Conservation (phyloP, 2,113 vertebrate species). For the Pollachius pollachius region DNA sequence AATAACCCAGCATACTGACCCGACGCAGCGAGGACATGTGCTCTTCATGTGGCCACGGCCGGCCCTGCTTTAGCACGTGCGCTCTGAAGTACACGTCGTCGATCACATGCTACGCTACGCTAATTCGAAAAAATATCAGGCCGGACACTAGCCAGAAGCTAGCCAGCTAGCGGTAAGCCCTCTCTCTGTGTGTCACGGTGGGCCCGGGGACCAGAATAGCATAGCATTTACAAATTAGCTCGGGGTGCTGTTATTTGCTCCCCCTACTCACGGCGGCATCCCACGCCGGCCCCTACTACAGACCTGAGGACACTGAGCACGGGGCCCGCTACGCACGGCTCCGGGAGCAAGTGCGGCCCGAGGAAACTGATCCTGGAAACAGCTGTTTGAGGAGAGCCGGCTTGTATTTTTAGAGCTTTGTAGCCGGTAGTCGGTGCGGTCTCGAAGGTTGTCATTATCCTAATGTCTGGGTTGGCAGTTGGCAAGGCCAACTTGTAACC, state of each 20-base stretch:
- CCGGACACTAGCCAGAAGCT: too few species aligned
- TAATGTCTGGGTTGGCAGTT: conserved; percentile 51
- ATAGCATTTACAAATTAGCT: conserved; percentile 52
- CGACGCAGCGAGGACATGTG: background rate
- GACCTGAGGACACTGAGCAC: conserved; percentile 29
- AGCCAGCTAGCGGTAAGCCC: too few species aligned
- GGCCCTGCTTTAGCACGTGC: too few species aligned
- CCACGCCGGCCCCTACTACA: conserved; percentile 20
- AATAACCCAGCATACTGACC: conserved; percentile 4
- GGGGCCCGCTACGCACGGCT: background rate
- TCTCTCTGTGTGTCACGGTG: background rate
- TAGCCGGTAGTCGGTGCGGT: conserved; percentile 29
- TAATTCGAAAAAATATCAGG: too few species aligned
- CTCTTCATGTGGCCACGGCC: background rate
- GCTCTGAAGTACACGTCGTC: too few species aligned
- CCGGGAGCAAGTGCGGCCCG: background rate
- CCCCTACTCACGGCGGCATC: background rate
- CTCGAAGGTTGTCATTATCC: conserved; percentile 54
- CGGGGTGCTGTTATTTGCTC: conserved; percentile 9
- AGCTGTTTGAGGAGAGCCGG: conserved; percentile 28
- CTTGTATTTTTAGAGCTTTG: conserved; percentile 55
- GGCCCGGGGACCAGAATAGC: conserved; percentile 41
- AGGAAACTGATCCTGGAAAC: conserved; percentile 52
- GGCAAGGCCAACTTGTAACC: background rate
- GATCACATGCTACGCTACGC: too few species aligned